Conservation (phyloP, 2,113 vertebrate species). For the Varanus salvator region DNA sequence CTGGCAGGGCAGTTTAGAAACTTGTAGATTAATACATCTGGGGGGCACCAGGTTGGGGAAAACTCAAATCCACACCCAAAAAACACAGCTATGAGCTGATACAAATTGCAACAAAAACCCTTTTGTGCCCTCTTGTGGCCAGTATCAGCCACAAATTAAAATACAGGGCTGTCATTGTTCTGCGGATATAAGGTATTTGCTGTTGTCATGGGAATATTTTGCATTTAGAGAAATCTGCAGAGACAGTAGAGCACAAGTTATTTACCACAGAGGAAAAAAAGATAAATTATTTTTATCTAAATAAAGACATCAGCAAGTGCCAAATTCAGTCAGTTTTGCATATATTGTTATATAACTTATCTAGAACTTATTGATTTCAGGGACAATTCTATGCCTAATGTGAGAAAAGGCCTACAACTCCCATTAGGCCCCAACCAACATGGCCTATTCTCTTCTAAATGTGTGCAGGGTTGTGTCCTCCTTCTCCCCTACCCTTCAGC, state of each 20-base stretch:
- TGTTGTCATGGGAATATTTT: constrained; percentile 14
- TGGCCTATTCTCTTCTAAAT: too few species aligned
- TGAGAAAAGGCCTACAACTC: too few species aligned
- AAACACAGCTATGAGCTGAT: fast-evolving
- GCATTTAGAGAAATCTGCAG: neutral
- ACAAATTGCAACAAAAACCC: constrained; percentile 61
- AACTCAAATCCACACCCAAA: neutral
- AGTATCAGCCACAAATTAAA: neutral
- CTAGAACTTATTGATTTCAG: neutral
- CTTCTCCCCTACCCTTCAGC: neutral
- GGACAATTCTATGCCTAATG: too few species aligned
- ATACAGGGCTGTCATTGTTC: fast-evolving
- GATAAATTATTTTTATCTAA: neutral
- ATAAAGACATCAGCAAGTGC: neutral
- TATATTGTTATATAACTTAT: neutral
- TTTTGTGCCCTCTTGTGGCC: constrained; percentile 83
- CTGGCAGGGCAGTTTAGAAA: too few species aligned
- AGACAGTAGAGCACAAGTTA: neutral
- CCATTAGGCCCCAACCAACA: too few species aligned
- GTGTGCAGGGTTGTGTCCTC: too few species aligned
- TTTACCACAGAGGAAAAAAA: neutral
- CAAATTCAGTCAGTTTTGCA: neutral
- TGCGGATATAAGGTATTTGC: neutral
- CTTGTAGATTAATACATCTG: too few species aligned
- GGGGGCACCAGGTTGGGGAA: too few species aligned